Conservation (phyloP, 2,888 invertebrate genomes). For the Andrena minutula region DNA sequence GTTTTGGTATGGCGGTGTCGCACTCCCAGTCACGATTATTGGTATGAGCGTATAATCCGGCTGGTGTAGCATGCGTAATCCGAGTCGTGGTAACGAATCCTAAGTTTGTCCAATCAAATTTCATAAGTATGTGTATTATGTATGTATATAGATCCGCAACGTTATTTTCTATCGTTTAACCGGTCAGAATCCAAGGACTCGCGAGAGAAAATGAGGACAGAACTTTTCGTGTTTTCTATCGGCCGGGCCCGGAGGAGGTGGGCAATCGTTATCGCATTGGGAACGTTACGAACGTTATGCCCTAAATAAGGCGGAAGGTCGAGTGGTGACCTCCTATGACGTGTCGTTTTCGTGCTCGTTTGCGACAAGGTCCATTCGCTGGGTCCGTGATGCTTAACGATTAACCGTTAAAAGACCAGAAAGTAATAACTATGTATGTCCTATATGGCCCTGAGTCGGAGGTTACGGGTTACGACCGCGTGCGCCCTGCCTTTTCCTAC, state of each 20-base stretch:
- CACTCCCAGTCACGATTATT: slow-evolving; percentile 88
- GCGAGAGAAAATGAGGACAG: background rate
- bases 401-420: background rate
- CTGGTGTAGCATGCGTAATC: slow-evolving; percentile 89
- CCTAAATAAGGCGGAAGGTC: slow-evolving; percentile 78
- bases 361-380: slow-evolving; percentile 52
- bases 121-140: background rate
- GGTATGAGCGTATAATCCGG: slow-evolving; percentile 87
- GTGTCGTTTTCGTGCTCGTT: slow-evolving; percentile 75
- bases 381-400: slow-evolving; percentile 28
- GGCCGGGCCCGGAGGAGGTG: background rate
- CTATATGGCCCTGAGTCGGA: no score
- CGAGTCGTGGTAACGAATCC: slow-evolving; percentile 89
- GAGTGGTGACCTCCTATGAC: slow-evolving; percentile 74
- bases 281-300: slow-evolving; percentile 32
- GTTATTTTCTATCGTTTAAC: background rate
- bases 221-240: background rate
- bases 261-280: background rate
- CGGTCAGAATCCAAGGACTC: background rate
- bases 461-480: no score
- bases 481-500: no score
- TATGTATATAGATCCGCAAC: background rate
- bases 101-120: slow-evolving; percentile 47
- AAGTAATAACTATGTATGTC: no score
- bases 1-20: slow-evolving; percentile 83